A percentile compares a stretch with the other conserved stretches of the same genome.
Evolutionary conservation across 2,113 vertebrate genomes (phyloP).

Genomic region (Ictalurus furcatus): DNA sequence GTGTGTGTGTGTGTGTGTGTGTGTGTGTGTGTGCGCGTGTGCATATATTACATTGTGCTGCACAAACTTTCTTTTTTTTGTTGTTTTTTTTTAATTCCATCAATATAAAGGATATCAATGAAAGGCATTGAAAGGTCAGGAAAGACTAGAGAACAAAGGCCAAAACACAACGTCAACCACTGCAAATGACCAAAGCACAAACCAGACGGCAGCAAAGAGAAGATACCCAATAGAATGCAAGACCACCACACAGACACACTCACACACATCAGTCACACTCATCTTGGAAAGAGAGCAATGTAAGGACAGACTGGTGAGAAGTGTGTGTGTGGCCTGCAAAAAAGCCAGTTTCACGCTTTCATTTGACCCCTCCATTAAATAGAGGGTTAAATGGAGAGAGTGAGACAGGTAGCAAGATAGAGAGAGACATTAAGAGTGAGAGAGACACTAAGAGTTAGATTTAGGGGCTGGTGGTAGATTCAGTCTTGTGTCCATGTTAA

Average conservation of each 20-base stretch:
- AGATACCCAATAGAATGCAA: constrained; percentile 44
- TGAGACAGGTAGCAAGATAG: constrained; percentile 24
- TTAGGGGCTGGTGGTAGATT: constrained; percentile 64
- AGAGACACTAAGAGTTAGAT: constrained; percentile 41
- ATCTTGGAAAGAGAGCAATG: constrained; percentile 36
- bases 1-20: constrained; percentile 16
- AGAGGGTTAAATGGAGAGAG: constrained; percentile 28
- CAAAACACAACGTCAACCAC: constrained; percentile 49
- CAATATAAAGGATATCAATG: constrained; percentile 37
- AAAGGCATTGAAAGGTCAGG: constrained; percentile 28
- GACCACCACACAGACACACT: constrained; percentile 34
- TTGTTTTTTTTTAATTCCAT: constrained; percentile 19
- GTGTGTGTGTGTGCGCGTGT: constrained; percentile 19
- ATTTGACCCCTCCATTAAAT: constrained; percentile 20
- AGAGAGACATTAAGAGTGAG: constrained; percentile 33
- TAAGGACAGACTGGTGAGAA: constrained; percentile 29
- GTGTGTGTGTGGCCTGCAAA: constrained; percentile 37
- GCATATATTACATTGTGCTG: constrained; percentile 52
- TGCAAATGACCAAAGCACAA: constrained; percentile 51
- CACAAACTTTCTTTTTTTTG: constrained; percentile 24
- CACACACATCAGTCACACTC: constrained; percentile 13
- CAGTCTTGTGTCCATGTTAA: constrained; percentile 74
- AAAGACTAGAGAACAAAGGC: constrained; percentile 58
- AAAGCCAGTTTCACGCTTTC: constrained; percentile 32
- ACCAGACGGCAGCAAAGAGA: constrained; percentile 52